Conservation (phyloP, 2,113 vertebrate genomes). For the Anhinga anhinga region DNA sequence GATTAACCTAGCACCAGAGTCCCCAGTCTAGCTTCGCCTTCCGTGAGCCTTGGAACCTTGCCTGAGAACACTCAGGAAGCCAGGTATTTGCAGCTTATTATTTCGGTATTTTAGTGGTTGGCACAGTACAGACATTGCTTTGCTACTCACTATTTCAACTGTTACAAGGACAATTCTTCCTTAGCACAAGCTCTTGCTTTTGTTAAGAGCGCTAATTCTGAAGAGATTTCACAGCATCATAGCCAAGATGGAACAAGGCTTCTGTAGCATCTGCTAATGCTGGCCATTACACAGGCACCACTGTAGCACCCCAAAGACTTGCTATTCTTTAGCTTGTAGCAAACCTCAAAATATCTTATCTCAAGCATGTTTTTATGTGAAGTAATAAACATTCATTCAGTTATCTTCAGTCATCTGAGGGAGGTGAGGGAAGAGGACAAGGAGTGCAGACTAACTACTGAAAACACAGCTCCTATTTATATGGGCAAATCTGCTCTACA, state of each 20-base stretch:
- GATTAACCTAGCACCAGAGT: not conserved
- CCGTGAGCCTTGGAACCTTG: not conserved
- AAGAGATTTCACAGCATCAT: not conserved
- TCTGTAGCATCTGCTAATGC: not conserved
- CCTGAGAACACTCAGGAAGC: not conserved
- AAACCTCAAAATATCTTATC: not conserved
- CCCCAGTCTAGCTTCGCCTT: not conserved
- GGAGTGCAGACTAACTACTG: not conserved
- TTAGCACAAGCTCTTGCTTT: not conserved
- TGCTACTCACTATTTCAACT: not conserved
- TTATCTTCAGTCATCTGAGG: not conserved
- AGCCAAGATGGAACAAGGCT: not conserved
- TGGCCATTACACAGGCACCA: not conserved
- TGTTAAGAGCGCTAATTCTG: not conserved
- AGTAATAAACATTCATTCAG: not conserved
- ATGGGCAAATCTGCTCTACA: not conserved
- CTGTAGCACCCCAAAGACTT: not conserved
- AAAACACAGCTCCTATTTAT: not conserved
- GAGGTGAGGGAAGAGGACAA: not conserved
- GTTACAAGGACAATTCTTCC: not conserved
- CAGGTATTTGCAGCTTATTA: not conserved
- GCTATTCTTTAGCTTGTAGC: not conserved
- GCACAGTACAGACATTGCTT: not conserved
- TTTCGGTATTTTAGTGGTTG: not conserved
- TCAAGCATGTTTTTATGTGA: not conserved